Evolutionary conservation across 2,888 invertebrate genomes (phyloP).

Genomic region (Zaprionus lineosus): DNA sequence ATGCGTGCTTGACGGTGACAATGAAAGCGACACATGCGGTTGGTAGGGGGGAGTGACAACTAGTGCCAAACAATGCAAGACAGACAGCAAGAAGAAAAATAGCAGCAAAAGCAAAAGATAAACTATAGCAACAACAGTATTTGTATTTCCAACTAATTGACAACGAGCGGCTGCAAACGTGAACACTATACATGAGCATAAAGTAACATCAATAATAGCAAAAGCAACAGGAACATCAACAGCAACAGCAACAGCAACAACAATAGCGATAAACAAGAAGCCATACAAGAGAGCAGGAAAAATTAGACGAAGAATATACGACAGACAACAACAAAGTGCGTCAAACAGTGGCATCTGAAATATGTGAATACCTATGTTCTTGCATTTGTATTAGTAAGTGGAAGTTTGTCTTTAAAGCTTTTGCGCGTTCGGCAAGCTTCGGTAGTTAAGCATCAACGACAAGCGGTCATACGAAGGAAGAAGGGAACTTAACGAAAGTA

Average conservation of each 20-base stretch:
- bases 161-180: conserved; percentile 49
- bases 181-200: conserved; percentile 22
- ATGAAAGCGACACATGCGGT: conserved; percentile 37
- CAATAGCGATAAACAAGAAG: conserved; percentile 29
- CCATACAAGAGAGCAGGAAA: conserved; percentile 43
- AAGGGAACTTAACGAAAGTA: neutral
- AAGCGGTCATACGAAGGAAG: neutral
- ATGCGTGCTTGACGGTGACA: conserved; percentile 53
- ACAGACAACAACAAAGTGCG: conserved; percentile 6
- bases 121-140: conserved; percentile 27
- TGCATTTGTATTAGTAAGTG: conserved; percentile 3
- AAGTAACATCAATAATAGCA: conserved; percentile 8
- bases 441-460: neutral
- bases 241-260: conserved; percentile 21
- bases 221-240: conserved; percentile 17
- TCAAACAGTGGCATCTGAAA: conserved; percentile 3
- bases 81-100: conserved; percentile 20
- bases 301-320: conserved; percentile 23
- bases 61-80: conserved; percentile 60
- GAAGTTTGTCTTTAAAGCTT: conserved; percentile 18
- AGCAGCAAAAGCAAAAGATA: neutral
- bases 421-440: conserved; percentile 2
- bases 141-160: conserved; percentile 55
- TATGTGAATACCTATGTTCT: neutral
- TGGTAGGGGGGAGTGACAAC: conserved; percentile 35